phyloP scores from a whole-genome alignment of 2,888 invertebrate species.

The Magallana nippona region DNA sequence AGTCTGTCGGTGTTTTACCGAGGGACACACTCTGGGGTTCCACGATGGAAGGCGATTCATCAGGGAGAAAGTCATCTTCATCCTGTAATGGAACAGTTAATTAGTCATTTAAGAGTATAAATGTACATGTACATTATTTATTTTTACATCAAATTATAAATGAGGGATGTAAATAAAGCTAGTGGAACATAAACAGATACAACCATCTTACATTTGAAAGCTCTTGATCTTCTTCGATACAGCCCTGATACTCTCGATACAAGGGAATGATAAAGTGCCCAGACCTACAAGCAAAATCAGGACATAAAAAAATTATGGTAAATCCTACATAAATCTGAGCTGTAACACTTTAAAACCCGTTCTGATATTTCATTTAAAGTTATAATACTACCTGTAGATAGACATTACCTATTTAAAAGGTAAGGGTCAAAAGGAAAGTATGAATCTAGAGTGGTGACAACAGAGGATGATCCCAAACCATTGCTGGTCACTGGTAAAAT shows the following conservation, averaged over 20 bases:
- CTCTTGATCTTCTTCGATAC: slow-evolving; percentile 57
- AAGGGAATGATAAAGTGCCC: slow-evolving; percentile 63
- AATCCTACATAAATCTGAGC: too few relatives aligned
- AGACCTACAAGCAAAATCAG: slow-evolving; percentile 60
- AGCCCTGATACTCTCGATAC: slow-evolving; percentile 69
- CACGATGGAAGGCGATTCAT: slow-evolving; percentile 43
- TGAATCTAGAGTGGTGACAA: slow-evolving; percentile 77
- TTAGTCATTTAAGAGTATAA: too few relatives aligned
- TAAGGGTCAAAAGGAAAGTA: slow-evolving; percentile 97
- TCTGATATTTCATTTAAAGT: too few relatives aligned
- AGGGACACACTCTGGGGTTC: slow-evolving; percentile 45
- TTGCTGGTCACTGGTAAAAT: slow-evolving; percentile 73
- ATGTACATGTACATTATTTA: too few relatives aligned
- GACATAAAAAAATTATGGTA: not conserved
- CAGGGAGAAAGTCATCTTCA: slow-evolving; percentile 69
- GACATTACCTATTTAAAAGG: slow-evolving; percentile 84
- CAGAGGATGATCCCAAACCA: slow-evolving; percentile 58
- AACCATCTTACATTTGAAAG: not conserved
- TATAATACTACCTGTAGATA: too few relatives aligned
- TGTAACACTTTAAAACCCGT: too few relatives aligned
- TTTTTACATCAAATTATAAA: too few relatives aligned
- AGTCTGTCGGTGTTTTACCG: slow-evolving; percentile 61
- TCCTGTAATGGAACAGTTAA: slow-evolving; percentile 47
- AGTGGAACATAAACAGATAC: too few relatives aligned
- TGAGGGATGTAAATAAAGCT: too few relatives aligned